Base-by-base conservation (phyloP, 2,797 vertebrate genomes). In the Macroramphosus scolopax region DNA sequence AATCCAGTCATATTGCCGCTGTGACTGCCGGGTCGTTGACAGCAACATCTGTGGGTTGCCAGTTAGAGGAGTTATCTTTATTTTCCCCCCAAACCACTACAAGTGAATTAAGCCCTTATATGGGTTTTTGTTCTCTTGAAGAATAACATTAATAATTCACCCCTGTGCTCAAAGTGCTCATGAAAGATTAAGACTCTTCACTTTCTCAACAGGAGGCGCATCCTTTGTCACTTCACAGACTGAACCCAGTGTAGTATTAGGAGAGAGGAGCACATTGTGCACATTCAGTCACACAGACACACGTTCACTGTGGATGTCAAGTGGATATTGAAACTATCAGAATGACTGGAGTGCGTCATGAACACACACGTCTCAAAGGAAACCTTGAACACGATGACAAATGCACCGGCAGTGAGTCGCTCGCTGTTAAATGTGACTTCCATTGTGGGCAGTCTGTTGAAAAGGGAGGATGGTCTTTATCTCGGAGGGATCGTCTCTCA, bases 111-210 rank as follows among this genome's bases (percentile, higher is more conserved):
- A 52, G 20, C 15, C 35, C 22, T 58, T 39, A 51, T 29, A 10
- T 17, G 17, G 30, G 2, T 17, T 45, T 68, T 20, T 33, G 58
- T 63, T 51, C 25, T 54, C 31, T 4, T 17, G 57, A 63, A 51
- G 57, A 58, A 41, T 43, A 15, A 24, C 39, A 67, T 81, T 35
- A 78, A 78, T 80, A 52, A 77, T 84, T 78, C 33, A 81, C 59
- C 43, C n/a, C 33, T 44, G 52, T 59, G 61, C 51, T 66, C 59
- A 75, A n/a, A n/a, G n/a, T n/a, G n/a, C n/a, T n/a, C n/a, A n/a
- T 87, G 32, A 81, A 73, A 80, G 51, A 75, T 87, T 29, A 62
- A 82, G 45, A 40, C 17, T 33, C 51, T 54, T 71, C 60, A 61
- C 54, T 74, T 65, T 75, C 50, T 71, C 58, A 63, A 26, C 35